phyloP scores from a whole-genome alignment of 2,113 vertebrate genomes.

The Thryonomys swinderianus region DNA sequence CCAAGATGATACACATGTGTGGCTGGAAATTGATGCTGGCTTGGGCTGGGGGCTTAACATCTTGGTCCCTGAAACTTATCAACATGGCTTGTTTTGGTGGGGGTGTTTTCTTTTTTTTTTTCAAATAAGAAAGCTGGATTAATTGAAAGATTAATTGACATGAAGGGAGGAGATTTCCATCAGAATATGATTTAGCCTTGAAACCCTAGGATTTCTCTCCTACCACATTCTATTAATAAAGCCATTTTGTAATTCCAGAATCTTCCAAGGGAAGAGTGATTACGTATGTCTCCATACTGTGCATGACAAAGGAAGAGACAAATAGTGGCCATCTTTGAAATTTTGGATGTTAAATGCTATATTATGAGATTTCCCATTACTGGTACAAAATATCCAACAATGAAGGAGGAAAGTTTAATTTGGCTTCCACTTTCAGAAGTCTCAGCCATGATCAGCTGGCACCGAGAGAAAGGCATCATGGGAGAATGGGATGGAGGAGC shows the following conservation, averaged over 20 bases:
- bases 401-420: neutral
- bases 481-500: neutral
- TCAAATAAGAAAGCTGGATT: neutral
- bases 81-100: rapidly evolving
- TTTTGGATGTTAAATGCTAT: neutral
- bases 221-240: neutral
- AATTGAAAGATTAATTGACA: neutral
- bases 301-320: neutral
- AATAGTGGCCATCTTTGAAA: neutral
- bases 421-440: neutral
- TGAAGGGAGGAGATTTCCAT: neutral
- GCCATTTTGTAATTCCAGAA: neutral
- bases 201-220: neutral
- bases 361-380: neutral
- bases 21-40: neutral
- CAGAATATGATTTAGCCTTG: neutral
- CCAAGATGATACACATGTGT: neutral
- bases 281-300: neutral
- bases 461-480: neutral
- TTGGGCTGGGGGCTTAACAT: neutral
- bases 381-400: neutral
- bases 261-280: neutral
- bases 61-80: neutral
- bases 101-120: neutral
- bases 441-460: neutral